These are phyloP conservation scores for Electrona antarctica DNA, from an alignment of 2,113 vertebrate species.

Conservation along the genomic window DNA sequence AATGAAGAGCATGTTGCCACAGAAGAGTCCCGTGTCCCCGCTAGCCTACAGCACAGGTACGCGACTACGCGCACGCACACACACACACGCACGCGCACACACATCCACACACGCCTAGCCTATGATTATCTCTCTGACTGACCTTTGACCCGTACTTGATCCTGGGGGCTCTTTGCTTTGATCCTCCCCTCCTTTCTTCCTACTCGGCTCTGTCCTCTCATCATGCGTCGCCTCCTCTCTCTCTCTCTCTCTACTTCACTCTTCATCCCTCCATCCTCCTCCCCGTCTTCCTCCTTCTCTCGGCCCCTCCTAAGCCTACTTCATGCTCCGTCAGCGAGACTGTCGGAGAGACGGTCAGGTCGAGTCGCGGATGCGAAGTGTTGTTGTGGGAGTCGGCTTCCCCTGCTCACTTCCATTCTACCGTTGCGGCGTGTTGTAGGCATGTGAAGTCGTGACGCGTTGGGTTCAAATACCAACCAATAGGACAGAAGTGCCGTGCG, in stretches of 20 bases:
- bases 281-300: neutral
- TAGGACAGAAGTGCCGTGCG: too few relatives aligned
- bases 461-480: too few relatives aligned
- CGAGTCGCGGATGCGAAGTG: too few relatives aligned
- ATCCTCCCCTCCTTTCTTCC: constrained; percentile 1
- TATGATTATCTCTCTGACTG: constrained; percentile 10
- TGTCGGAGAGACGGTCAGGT: too few relatives aligned
- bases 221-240: neutral
- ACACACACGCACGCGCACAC: neutral
- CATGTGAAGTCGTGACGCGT: too few relatives aligned
- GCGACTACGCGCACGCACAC: constrained; percentile 5
- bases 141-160: constrained; percentile 22
- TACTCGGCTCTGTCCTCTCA: neutral
- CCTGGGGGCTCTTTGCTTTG: constrained; percentile 2
- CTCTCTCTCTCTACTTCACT: neutral
- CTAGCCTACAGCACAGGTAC: constrained; percentile 80
- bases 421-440: too few relatives aligned
- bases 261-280: neutral
- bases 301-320: neutral
- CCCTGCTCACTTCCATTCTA: too few relatives aligned
- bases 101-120: neutral
- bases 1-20: constrained; percentile 83
- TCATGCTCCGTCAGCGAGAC: too few relatives aligned
- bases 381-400: too few relatives aligned
- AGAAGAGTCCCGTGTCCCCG: constrained; percentile 78